Percentiles rank a stretch among this genome's conserved stretches.
Conservation (phyloP, 2,113 vertebrate species). For the Peromyscus maniculatus region DNA sequence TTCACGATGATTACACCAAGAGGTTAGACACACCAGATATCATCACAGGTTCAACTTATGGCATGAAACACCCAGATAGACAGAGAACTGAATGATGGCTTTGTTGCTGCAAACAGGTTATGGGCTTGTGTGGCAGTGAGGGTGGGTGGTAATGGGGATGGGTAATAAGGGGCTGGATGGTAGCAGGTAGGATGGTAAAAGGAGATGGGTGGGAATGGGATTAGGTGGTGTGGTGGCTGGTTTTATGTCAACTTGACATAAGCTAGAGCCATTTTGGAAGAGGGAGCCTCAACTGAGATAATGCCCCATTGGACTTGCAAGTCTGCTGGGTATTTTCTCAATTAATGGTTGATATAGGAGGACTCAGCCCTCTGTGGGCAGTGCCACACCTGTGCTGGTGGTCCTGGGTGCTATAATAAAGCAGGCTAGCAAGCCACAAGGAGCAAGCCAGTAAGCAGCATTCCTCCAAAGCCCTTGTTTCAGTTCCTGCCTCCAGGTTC, state of each 20-base stretch:
- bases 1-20: background rate
- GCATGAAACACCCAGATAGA: background rate
- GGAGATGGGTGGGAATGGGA: background rate
- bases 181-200: background rate
- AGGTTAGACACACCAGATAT: fast-evolving
- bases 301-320: background rate
- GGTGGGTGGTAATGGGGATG: background rate
- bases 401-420: background rate
- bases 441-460: no score
- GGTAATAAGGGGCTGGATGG: background rate
- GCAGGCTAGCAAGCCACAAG: background rate
- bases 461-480: background rate
- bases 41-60: fast-evolving
- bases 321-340: background rate
- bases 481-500: background rate
- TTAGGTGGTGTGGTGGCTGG: background rate
- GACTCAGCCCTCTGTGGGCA: background rate
- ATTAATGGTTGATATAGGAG: background rate
- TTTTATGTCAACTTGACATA: background rate
- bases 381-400: background rate
- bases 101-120: fast-evolving
- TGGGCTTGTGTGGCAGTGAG: fast-evolving
- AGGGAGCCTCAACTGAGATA: background rate
- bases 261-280: background rate
- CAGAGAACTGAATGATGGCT: background rate